Conservation (phyloP, 2,797 vertebrate species). For the Xerus rutilus region DNA sequence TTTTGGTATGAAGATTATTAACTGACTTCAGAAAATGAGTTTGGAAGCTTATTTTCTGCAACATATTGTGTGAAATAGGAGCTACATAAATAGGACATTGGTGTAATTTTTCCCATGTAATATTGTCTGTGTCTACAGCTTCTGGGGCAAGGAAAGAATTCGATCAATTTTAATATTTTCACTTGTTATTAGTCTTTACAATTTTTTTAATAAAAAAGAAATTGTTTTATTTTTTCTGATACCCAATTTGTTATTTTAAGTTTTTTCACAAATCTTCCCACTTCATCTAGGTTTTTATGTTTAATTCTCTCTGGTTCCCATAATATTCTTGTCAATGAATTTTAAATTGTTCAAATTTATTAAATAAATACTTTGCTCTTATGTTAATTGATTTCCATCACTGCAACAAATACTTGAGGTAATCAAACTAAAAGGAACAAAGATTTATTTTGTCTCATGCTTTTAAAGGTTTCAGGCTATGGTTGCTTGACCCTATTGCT, state of each 20-base stretch:
- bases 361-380: constrained; percentile 19
- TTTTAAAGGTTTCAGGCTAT: not conserved
- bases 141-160: not conserved
- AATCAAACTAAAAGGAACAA: not conserved
- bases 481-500: not conserved
- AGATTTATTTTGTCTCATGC: not conserved
- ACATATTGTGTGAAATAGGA: not conserved
- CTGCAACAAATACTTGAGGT: not conserved
- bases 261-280: not conserved
- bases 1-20: constrained; percentile 64
- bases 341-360: constrained; percentile 41
- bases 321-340: not conserved
- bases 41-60: constrained; percentile 51
- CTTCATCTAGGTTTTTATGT: not conserved
- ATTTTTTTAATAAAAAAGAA: not conserved
- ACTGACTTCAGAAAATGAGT: constrained; percentile 53
- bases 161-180: not conserved
- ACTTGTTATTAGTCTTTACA: not conserved
- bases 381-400: not conserved
- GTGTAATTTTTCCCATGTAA: not conserved
- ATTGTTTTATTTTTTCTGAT: not conserved
- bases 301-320: not conserved
- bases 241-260: constrained; percentile 9
- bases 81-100: not conserved
- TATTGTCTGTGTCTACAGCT: not conserved